Conservation (phyloP, 1,140 invertebrate species). For the Lasaia peninsularis region DNA sequence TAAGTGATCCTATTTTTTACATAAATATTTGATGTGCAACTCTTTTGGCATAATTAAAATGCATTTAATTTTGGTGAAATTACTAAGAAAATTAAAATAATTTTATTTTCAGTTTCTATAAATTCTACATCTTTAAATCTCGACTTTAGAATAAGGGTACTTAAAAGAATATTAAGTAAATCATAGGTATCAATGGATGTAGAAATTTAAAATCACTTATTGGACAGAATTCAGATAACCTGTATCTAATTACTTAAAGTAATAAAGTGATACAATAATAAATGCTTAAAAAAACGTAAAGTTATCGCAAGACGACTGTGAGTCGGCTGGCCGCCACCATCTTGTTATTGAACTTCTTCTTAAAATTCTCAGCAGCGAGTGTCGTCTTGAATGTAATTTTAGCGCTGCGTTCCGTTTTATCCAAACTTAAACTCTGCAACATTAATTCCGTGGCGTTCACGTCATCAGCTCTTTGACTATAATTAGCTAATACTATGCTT, state of each 20-base stretch:
- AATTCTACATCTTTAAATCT: too few species aligned
- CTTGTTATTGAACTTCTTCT: constrained; percentile 67
- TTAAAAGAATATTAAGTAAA: too few species aligned
- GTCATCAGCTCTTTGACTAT: constrained; percentile 25
- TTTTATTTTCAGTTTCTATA: too few species aligned
- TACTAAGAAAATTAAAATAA: too few species aligned
- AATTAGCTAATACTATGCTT: not conserved
- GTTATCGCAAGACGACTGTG: constrained; percentile 41
- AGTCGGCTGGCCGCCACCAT: constrained; percentile 66
- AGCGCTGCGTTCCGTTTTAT: constrained; percentile 58
- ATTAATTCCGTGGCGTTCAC: constrained; percentile 42
- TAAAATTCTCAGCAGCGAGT: constrained; percentile 50
- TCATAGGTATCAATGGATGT: too few species aligned
- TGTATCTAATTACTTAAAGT: constrained; percentile 1
- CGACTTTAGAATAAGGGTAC: too few species aligned
- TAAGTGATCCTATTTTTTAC: not conserved
- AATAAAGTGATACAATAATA: not conserved
- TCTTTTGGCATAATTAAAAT: not conserved
- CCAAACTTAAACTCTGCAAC: constrained; percentile 65
- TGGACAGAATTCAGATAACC: not conserved
- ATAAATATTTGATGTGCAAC: not conserved
- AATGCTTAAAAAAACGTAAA: constrained; percentile 1
- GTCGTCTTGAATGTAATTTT: constrained; percentile 57
- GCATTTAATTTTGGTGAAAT: not conserved
- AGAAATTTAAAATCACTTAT: not conserved